phyloP scores from a whole-genome alignment of 2,113 vertebrate species.

The Todiramphus chloris region DNA sequence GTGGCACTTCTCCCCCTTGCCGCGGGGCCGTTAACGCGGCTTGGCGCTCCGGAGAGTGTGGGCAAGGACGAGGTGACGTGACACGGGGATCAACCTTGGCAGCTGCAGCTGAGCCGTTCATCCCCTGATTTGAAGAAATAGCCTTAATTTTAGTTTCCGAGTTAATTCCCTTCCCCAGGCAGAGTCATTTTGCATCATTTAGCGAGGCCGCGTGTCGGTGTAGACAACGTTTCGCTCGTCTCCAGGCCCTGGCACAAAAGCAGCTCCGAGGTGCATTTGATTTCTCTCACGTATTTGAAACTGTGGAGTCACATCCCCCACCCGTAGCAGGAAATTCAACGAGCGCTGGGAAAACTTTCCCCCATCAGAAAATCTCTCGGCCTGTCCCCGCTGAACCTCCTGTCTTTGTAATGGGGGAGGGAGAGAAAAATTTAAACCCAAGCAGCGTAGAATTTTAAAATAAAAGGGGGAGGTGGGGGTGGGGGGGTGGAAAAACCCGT shows the following conservation, averaged over 20 bases:
- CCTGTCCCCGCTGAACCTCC: not conserved
- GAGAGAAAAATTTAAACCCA: not conserved
- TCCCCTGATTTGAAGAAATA: not conserved
- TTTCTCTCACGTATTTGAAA: not conserved
- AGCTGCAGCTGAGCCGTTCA: not conserved
- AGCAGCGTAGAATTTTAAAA: not conserved
- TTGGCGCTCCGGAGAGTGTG: not conserved
- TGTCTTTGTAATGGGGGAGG: not conserved
- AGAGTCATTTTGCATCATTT: accelerated
- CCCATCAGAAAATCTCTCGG: not conserved
- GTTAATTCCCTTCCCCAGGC: not conserved
- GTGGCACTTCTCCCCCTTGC: not conserved
- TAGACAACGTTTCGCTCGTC: not conserved
- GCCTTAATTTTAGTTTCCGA: not conserved
- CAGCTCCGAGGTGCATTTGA: not conserved
- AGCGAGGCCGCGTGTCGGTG: not conserved
- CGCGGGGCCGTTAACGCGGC: not conserved
- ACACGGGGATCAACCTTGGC: not conserved
- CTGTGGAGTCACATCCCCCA: not conserved
- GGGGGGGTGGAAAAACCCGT: too few species aligned
- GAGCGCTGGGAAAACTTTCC: not conserved
- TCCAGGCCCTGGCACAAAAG: not conserved
- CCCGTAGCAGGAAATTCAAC: not conserved
- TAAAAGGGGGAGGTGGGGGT: not conserved
- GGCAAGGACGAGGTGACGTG: not conserved